Evolutionary conservation across 2,113 vertebrate genomes (phyloP).

Genomic region (Porphyrio hochstetteri): DNA sequence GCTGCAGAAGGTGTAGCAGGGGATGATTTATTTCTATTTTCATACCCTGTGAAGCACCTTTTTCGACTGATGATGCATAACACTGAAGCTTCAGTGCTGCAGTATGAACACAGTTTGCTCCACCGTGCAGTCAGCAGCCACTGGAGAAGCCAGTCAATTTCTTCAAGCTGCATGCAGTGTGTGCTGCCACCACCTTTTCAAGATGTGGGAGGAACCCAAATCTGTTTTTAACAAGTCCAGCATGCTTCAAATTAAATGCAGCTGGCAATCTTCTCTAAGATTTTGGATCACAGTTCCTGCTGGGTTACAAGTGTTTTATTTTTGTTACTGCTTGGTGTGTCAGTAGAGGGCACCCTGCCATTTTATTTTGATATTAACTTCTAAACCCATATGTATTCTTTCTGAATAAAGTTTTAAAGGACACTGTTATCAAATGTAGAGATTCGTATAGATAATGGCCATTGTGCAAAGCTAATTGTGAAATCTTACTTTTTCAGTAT

Average conservation of each 20-base stretch:
- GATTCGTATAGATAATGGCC: background rate
- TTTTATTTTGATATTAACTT: slow-evolving; percentile 21
- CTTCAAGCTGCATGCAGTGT: background rate
- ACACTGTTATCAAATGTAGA: background rate
- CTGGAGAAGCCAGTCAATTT: background rate
- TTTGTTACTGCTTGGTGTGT: background rate
- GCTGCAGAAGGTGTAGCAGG: background rate
- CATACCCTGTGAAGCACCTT: background rate
- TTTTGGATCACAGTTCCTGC: background rate
- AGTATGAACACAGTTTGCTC: background rate
- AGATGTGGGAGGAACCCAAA: background rate
- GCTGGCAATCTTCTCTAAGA: background rate
- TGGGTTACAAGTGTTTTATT: accelerated
- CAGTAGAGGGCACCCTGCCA: slow-evolving; percentile 70
- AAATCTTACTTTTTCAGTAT: background rate
- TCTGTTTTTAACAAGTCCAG: background rate
- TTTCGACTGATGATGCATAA: background rate
- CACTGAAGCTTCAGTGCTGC: background rate
- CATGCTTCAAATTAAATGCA: background rate
- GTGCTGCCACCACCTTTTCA: background rate
- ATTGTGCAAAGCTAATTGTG: background rate
- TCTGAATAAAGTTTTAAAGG: background rate
- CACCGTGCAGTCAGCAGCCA: background rate
- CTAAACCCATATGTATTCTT: accelerated
- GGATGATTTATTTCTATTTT: background rate